Evolutionary conservation across 2,113 vertebrate genomes (phyloP), one percentile per base, ranked within the genome.

Genomic region (Poeciliopsis prolifica): DNA sequence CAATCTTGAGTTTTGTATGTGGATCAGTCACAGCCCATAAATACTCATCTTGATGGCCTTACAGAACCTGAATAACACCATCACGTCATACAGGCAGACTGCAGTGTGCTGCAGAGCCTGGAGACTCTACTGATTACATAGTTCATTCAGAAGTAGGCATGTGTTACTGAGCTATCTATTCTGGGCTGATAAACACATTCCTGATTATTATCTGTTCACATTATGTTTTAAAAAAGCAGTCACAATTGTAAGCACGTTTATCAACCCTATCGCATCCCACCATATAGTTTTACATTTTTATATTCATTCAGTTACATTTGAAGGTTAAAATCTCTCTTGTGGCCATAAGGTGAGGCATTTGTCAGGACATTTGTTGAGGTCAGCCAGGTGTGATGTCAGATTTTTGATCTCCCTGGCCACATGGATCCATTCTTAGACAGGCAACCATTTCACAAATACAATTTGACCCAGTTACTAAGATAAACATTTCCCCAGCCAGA

Each of bases 341-440:
- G 63, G 67, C 15, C 11, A 8, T 31, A 62, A 69, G 72, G 70
- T 72, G 44, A 68, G 44, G 17, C 63, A 58, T 74, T 74, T 66
- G 48, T 60, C 48, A 28, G 22, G 24, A 74, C 62, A 40, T 60
- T n/a, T 65, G 62, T 65, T 35, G 61, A 71, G 74, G 72, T 74
- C 74, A 81, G 72, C 61, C 75, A 66, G 75, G 66, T 77, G 63
- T 82, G 60, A 79, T 82, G 84, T 87, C 80, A 78, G 86, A 91
- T 90, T 85, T 75, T 65, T 66, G 64, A 85, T 28, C 67, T 76
- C 69, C 63, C 31, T 26, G 51, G 19, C 9, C 19, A 48, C n/a
- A n/a, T 31, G 9, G 29, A 80, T 80, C 75, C 62, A 70, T 11
- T 5, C 73, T 84, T 35, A 65, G 74, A 85, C 88, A 81, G 51